Percentiles rank a stretch among this genome's conserved stretches.
Evolutionary conservation across 2,113 vertebrate species (phyloP).

Genomic region (Tretioscincus oriximinensis): DNA sequence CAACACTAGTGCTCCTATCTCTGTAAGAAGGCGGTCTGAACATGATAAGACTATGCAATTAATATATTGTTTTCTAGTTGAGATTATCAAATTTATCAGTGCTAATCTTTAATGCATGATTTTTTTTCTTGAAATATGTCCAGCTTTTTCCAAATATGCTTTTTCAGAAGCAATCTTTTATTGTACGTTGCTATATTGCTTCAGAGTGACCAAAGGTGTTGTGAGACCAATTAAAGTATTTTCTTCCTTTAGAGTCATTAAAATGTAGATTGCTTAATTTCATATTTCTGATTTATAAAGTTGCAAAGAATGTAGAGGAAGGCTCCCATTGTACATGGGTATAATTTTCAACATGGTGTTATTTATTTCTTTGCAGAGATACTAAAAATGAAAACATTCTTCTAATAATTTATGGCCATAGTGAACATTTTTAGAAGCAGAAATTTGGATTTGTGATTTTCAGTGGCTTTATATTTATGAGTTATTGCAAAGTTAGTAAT

Average conservation of each 20-base stretch:
- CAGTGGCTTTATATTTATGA: neutral
- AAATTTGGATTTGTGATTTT: slow-evolving; percentile 9
- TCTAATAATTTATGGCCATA: neutral
- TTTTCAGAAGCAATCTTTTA: slow-evolving; percentile 56
- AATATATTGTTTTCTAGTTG: slow-evolving; percentile 27
- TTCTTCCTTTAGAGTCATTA: slow-evolving; percentile 29
- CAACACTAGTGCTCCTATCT: too few species aligned
- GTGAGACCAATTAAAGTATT: slow-evolving; percentile 53
- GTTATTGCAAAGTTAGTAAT: neutral
- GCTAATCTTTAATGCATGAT: slow-evolving; percentile 31
- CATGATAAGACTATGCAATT: neutral
- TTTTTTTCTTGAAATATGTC: slow-evolving; percentile 46
- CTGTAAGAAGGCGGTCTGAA: too few species aligned
- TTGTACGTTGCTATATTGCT: slow-evolving; percentile 36
- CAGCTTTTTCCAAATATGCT: slow-evolving; percentile 24
- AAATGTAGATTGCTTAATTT: slow-evolving; percentile 22
- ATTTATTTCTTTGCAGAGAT: slow-evolving; percentile 12
- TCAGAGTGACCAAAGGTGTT: slow-evolving; percentile 36
- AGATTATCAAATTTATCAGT: neutral
- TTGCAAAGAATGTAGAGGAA: slow-evolving; percentile 22
- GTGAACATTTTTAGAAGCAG: neutral
- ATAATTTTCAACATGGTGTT: neutral
- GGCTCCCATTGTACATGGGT: neutral
- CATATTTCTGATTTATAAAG: slow-evolving; percentile 7
- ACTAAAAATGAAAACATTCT: neutral